Base-by-base conservation (phyloP, 2,888 invertebrate genomes). In the Pogonocherus hispidulus region DNA sequence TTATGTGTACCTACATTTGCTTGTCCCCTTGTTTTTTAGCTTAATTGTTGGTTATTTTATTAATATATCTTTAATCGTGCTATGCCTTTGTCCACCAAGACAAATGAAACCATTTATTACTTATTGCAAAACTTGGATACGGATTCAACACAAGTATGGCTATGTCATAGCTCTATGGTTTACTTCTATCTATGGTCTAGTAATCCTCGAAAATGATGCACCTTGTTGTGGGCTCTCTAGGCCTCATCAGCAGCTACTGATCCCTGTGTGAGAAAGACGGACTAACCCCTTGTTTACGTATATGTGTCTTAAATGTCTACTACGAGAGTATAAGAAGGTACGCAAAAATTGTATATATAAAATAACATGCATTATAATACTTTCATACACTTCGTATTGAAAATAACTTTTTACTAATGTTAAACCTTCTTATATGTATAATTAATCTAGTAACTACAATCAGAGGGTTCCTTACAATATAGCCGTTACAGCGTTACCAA, bases 331-430 rank as follows among this genome's bases (percentile, higher is more conserved):
- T 72, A 74, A 76, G 72, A 75, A 75, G 76, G 79, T 79, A 79
- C 78, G 73, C 78, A 77, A 79, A 78, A 78, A 72, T 74, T 75
- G 75, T 76, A 75, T 73, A 73, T 74, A 78, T 79, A 78, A 79
- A 81, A 81, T 79, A 79, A 77, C 80, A 81, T 80, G 79, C 80
- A 79, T 76, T 78, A 72, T 76, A 78, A 78, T 76, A 76, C 76
- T 78, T 76, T 66, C 66, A 75, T 78, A 77, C 76, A 75, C 73
- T 74, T 73, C 70, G 80, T 82, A 82, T 80, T 81, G 80, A 82
- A 82, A 83, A 83, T 82, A 83, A 79, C 65, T 80, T 78, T 80
- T 79, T 77, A 78, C 78, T 79, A 78, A 77, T 74, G 59, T 66
- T 73, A 69, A 69, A 68, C 57, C 71, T 75, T 70, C 70, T 76